A percentile compares a stretch with the other conserved stretches of the same genome.
These are phyloP conservation scores for Pontoporia blainvillei DNA, from an alignment of 2,113 vertebrate species.

Conservation along the genomic window DNA sequence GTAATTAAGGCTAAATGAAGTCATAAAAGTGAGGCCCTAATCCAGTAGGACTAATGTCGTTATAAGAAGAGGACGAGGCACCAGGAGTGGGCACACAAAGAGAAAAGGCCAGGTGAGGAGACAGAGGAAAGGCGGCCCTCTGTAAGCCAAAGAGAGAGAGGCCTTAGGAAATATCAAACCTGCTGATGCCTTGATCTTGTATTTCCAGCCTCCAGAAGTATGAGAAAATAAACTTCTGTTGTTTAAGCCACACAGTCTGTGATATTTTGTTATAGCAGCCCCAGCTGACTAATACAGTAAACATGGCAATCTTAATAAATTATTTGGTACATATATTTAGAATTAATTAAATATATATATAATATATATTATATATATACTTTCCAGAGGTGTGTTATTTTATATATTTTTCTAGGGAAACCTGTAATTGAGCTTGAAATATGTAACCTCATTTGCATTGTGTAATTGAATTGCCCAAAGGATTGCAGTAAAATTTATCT, in stretches of 20 bases:
- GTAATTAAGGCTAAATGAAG: neutral
- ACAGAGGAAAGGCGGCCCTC: neutral
- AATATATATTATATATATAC: no score
- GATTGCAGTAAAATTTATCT: neutral
- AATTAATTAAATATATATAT: neutral
- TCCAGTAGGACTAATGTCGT: neutral
- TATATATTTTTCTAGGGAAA: slow-evolving; percentile 8
- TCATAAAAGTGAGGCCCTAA: neutral
- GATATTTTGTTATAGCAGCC: neutral
- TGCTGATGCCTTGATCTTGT: neutral
- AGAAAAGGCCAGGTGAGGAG: neutral
- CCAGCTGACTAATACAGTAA: neutral
- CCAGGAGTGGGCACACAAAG: neutral
- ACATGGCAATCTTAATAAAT: neutral
- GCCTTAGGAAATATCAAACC: neutral
- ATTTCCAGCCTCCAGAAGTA: neutral
- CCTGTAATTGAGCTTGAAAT: slow-evolving; percentile 2
- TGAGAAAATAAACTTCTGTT: neutral
- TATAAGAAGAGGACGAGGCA: neutral
- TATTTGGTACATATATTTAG: neutral
- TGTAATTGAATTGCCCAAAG: slow-evolving; percentile 38
- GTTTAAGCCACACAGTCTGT: neutral
- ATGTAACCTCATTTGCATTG: slow-evolving; percentile 47
- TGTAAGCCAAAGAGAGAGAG: neutral
- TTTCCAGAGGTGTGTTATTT: neutral